phyloP scores from a whole-genome alignment of 2,888 invertebrate genomes.

The Harpagoxenus sublaevis region DNA sequence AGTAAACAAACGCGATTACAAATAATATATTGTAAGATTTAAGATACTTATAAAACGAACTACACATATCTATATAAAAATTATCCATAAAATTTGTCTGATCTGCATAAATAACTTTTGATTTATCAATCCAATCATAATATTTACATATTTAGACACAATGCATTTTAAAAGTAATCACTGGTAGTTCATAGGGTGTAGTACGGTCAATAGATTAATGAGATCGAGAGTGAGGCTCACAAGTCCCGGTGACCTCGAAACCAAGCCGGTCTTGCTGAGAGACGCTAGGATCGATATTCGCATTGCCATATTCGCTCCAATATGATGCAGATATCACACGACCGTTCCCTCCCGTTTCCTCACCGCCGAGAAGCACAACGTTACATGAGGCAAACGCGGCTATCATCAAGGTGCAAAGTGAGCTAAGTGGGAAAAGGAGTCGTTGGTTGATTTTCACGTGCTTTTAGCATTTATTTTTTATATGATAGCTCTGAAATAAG shows the following conservation, averaged over 20 bases:
- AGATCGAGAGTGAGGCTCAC: slow-evolving; percentile 76
- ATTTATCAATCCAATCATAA: too few species aligned
- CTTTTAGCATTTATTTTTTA: neutral
- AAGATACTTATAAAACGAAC: neutral
- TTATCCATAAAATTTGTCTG: neutral
- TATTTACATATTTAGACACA: neutral
- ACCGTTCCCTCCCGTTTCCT: slow-evolving; percentile 52
- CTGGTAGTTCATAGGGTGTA: neutral
- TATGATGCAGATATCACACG: slow-evolving; percentile 69
- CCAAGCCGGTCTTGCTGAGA: slow-evolving; percentile 61
- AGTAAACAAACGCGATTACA: too few species aligned
- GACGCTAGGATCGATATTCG: slow-evolving; percentile 79
- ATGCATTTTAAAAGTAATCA: neutral
- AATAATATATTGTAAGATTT: too few species aligned
- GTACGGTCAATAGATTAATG: slow-evolving; percentile 51
- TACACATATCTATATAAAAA: neutral
- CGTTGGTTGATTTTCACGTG: neutral
- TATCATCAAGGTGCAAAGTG: neutral
- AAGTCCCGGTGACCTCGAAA: slow-evolving; percentile 81
- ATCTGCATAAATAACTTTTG: neutral
- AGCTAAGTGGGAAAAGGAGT: neutral
- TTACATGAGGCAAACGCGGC: neutral
- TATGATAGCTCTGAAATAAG: neutral
- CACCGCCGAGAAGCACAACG: neutral
- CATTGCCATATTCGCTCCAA: slow-evolving; percentile 69